Conservation (phyloP, 2,797 vertebrate genomes). For the Ctenochaetus hawaiiensis region DNA sequence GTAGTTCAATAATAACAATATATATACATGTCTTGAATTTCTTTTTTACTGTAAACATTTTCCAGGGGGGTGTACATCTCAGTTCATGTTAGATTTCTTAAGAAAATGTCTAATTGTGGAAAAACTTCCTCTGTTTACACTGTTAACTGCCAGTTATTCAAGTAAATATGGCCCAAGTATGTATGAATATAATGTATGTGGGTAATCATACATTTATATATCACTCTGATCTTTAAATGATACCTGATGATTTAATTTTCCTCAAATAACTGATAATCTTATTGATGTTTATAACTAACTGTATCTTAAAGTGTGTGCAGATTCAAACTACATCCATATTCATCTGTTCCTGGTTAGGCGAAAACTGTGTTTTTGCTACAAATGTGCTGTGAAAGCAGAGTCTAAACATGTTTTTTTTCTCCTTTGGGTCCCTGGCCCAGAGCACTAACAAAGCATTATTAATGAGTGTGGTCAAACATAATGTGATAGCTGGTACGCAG, state of each 20-base stretch:
- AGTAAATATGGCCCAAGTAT: background rate
- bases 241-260: background rate
- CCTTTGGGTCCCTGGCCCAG: background rate
- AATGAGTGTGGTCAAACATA: conserved; percentile 18
- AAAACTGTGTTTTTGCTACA: background rate
- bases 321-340: background rate
- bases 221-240: background rate
- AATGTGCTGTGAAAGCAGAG: conserved; percentile 1
- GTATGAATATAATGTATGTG: background rate
- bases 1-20: background rate
- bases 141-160: no score
- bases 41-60: background rate
- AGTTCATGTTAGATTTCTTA: background rate
- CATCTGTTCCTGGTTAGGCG: background rate
- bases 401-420: background rate
- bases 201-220: background rate
- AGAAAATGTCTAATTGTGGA: no score
- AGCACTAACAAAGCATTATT: conserved; percentile 26
- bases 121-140: no score
- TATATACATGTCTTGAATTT: background rate
- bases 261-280: background rate
- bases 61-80: background rate
- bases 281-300: background rate
- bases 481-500: conserved; percentile 6
- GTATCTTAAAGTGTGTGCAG: background rate